Evolutionary conservation across 37 sponge, comb jelly and placozoan species (phyloP), one percentile per base, ranked within the genome.

Genomic region (Hormiphora californensis): DNA sequence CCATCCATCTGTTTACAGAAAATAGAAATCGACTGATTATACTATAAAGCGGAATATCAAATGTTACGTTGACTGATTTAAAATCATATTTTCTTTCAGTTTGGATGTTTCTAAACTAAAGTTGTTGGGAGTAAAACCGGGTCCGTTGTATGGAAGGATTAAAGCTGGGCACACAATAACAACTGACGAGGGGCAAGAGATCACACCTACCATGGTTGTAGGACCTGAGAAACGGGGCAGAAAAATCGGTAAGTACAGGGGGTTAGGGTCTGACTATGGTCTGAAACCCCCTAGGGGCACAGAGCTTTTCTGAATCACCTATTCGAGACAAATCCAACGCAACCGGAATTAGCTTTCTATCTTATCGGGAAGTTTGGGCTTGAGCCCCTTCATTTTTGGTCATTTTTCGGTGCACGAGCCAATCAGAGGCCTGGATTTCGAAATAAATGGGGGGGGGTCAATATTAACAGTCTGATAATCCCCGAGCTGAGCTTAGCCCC

Each of bases 61-160:
- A 4, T 53, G 21, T 7, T 8, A 46, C 23, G 54, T 86, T 55
- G 55, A 11, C 4, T 55, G 0, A 0, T 32, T 9, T 43, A 31
- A 8, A 54, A 4, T 0, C 23, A 31, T 59, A 32, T 54, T 37
- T 22, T 37, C 21, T 38, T 39, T 28, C 54, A 93, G 92, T 53
- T 62, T 95, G 44, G 69, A 88, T 53, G 93, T 91, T 9, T 91
- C 88, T 0, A 89, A 69, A 68, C 37, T 91, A 39, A 92, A 90
- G 85, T 40, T 34, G 1, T 68, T 91, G 3, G 95, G 93, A 23
- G 86, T 95, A 9, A 89, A 90, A 27, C 92, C 92, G 19, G 93
- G 95, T 0, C 95, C 95, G 2, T 67, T 93, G 43, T 93, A 90
- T 89, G 93, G 91, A 8, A 90, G 89, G 39, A 63, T 95, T 33